Conservation (phyloP, 1,140 invertebrate genomes). For the Sycophila sp. region DNA sequence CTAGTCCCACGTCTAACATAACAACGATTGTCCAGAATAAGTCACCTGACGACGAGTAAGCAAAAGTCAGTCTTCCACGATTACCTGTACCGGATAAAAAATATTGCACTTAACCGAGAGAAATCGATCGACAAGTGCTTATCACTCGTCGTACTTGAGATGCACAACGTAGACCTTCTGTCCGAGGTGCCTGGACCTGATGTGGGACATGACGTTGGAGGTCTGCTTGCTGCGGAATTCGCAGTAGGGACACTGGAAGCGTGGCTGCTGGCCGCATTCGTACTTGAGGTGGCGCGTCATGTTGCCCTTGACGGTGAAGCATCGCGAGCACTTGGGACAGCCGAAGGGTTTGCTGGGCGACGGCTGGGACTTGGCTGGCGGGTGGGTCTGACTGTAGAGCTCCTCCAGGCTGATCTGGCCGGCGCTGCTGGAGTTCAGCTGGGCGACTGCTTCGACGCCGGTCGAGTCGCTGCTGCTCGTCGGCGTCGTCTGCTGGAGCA, state of each 20-base stretch:
- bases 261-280: constrained; percentile 62
- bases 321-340: constrained; percentile 57
- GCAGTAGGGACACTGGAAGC: constrained; percentile 57
- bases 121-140: background rate
- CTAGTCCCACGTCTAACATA: too few species aligned
- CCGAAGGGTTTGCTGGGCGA: constrained; percentile 30
- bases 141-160: constrained; percentile 14
- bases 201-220: constrained; percentile 55
- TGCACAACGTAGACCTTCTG: constrained; percentile 34
- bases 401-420: background rate
- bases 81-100: too few species aligned
- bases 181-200: constrained; percentile 46
- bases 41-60: too few species aligned
- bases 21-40: too few species aligned
- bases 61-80: too few species aligned
- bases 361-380: background rate
- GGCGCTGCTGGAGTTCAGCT: background rate
- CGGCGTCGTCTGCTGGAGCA: background rate
- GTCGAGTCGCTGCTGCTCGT: background rate
- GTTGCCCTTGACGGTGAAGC: constrained; percentile 57
- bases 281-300: constrained; percentile 58
- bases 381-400: background rate
- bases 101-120: too few species aligned
- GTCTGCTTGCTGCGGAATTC: constrained; percentile 45
- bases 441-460: background rate